A percentile compares a stretch with the other conserved stretches of the same genome.
These are phyloP conservation scores for Tetheella fluctuosa DNA, from an alignment of 2,888 invertebrate species.

Conservation along the genomic window DNA sequence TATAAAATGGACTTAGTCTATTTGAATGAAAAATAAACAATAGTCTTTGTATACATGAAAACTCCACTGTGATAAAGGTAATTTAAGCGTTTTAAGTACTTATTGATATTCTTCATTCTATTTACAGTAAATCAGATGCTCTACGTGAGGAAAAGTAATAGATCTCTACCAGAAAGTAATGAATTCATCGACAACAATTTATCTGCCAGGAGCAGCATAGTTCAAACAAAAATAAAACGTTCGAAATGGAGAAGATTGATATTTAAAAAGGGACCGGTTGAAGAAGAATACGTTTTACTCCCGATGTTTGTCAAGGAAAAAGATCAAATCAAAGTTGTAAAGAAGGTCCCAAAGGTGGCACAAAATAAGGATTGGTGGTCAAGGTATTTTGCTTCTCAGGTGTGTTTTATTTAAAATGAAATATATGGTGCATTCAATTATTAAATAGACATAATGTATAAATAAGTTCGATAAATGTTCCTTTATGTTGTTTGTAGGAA, in stretches of 20 bases:
- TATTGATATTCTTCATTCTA: too few species aligned
- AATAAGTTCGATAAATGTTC: background rate
- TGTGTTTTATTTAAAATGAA: conserved; percentile 44
- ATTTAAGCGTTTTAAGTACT: too few species aligned
- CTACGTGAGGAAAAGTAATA: conserved; percentile 35
- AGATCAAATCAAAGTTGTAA: conserved; percentile 26
- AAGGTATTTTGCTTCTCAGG: conserved; percentile 54
- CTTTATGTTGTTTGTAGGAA: conserved; percentile 28
- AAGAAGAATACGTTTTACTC: conserved; percentile 60
- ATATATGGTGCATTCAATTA: background rate
- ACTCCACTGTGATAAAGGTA: too few species aligned
- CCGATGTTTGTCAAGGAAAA: conserved; percentile 50
- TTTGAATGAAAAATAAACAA: too few species aligned
- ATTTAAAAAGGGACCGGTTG: conserved; percentile 41
- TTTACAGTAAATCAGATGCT: conserved; percentile 39
- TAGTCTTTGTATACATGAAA: too few species aligned
- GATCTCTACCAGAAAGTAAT: conserved; percentile 15
- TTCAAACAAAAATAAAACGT: conserved; percentile 33
- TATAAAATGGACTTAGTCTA: too few species aligned
- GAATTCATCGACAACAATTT: conserved; percentile 17
- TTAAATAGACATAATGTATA: too few species aligned
- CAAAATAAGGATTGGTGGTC: conserved; percentile 66
- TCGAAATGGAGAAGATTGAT: conserved; percentile 50
- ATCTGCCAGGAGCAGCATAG: conserved; percentile 19
- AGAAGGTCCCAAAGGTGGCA: conserved; percentile 19